These are phyloP conservation scores for Emydura subglobosa DNA, from an alignment of 2,113 vertebrate species.

Conservation along the genomic window DNA sequence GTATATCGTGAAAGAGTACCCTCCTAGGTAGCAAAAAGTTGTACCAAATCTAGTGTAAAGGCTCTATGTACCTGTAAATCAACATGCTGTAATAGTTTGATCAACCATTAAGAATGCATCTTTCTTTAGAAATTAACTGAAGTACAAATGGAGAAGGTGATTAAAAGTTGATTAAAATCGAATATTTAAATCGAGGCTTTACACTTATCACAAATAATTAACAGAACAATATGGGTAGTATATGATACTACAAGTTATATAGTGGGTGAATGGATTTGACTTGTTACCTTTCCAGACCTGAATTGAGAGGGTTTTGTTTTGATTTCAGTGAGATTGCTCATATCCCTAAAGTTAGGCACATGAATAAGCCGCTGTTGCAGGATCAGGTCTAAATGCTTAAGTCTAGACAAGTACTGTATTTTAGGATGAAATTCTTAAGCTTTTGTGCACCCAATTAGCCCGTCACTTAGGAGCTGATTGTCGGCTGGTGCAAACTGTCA, in stretches of 20 bases:
- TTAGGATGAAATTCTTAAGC: background rate
- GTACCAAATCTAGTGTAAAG: no score
- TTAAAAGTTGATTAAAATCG: no score
- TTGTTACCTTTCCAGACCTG: background rate
- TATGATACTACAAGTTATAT: slow-evolving; percentile 1
- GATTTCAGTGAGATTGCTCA: background rate
- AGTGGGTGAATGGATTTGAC: background rate
- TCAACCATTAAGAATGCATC: no score
- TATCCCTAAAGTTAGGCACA: background rate
- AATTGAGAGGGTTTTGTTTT: background rate
- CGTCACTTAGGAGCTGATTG: slow-evolving; percentile 6
- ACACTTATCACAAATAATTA: background rate
- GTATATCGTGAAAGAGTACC: no score
- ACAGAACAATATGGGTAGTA: background rate
- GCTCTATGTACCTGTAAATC: no score
- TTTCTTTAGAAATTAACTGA: no score
- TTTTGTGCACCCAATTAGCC: slow-evolving; percentile 13
- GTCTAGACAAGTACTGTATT: background rate
- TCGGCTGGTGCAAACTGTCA: background rate
- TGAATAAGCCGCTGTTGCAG: background rate
- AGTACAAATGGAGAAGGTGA: no score
- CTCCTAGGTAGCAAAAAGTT: no score
- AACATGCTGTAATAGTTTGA: no score
- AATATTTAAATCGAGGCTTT: no score
- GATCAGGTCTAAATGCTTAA: background rate